Percentiles rank a stretch among this genome's conserved stretches.
These are phyloP conservation scores for Hermetia illucens DNA, from an alignment of 1,140 invertebrate genomes.

Conservation along the genomic window DNA sequence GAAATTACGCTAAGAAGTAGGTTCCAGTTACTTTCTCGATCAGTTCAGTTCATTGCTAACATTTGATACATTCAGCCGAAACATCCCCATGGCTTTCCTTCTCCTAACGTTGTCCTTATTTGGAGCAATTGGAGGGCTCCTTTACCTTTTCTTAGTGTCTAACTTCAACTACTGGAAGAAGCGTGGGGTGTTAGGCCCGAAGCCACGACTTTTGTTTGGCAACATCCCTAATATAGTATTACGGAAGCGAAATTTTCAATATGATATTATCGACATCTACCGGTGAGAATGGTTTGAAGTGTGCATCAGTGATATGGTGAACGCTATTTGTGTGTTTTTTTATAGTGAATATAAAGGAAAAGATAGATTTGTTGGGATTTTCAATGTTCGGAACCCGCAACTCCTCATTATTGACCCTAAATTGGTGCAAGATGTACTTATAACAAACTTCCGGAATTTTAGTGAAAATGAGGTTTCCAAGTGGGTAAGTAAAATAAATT, in stretches of 20 bases:
- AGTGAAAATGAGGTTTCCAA: slow-evolving; percentile 23
- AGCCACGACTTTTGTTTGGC: slow-evolving; percentile 19
- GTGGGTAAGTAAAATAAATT: slow-evolving; percentile 17
- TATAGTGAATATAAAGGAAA: slow-evolving; percentile 7
- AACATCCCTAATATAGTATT: slow-evolving; percentile 32
- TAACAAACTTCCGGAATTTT: slow-evolving; percentile 34
- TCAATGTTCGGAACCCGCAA: slow-evolving; percentile 27
- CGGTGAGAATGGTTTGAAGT: slow-evolving; percentile 11
- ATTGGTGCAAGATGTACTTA: slow-evolving; percentile 34
- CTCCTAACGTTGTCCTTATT: no score
- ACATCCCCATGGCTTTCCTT: no score
- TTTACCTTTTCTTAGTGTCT: slow-evolving; percentile 26
- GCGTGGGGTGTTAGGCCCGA: slow-evolving; percentile 19
- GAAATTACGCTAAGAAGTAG: no score
- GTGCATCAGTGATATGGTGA: no score
- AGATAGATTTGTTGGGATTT: slow-evolving; percentile 29
- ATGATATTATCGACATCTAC: slow-evolving; percentile 23
- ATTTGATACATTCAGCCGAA: no score
- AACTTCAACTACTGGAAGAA: slow-evolving; percentile 29
- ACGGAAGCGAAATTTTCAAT: slow-evolving; percentile 17
- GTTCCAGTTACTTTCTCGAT: no score
- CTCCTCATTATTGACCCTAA: slow-evolving; percentile 35
- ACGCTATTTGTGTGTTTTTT: no score
- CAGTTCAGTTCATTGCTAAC: no score
- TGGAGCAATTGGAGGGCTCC: no score